Percentiles rank a stretch among this genome's conserved stretches.
Evolutionary conservation across 2,113 vertebrate species (phyloP).

Genomic region (Corythaeola cristata): DNA sequence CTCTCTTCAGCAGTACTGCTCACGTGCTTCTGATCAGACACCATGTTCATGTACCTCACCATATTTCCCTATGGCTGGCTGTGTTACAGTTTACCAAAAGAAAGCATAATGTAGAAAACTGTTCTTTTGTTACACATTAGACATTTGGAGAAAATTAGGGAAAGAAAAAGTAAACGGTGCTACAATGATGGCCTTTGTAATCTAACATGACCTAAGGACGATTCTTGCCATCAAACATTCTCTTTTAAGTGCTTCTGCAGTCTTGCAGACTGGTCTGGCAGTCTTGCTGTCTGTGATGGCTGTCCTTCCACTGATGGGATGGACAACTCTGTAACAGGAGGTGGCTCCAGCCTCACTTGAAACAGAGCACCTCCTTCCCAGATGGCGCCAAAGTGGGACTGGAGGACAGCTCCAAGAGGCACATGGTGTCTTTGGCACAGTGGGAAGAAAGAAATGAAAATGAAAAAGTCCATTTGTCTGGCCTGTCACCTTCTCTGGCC

Average conservation of each 20-base stretch:
- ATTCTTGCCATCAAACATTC: background rate
- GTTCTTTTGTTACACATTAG: background rate
- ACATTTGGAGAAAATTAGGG: background rate
- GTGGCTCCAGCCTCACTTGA: background rate
- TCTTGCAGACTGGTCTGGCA: background rate
- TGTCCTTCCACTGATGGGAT: background rate
- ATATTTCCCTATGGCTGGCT: fast-evolving
- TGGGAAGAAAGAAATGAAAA: background rate
- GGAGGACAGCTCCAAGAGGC: background rate
- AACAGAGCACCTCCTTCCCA: background rate
- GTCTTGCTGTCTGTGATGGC: background rate
- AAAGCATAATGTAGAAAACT: background rate
- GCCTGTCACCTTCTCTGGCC: background rate
- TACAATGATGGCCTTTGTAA: fast-evolving
- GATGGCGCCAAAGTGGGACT: background rate
- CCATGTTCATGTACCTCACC: background rate
- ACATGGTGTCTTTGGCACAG: fast-evolving
- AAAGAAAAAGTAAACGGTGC: background rate
- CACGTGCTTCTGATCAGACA: background rate
- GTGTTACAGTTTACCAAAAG: background rate
- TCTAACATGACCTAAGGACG: background rate
- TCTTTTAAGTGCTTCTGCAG: background rate
- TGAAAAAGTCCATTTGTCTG: background rate
- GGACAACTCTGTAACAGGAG: background rate
- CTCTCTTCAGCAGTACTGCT: background rate